Evolutionary conservation across 2,888 invertebrate genomes (phyloP), one percentile per base, ranked within the genome.

Genomic region (Deilephila porcellus): DNA sequence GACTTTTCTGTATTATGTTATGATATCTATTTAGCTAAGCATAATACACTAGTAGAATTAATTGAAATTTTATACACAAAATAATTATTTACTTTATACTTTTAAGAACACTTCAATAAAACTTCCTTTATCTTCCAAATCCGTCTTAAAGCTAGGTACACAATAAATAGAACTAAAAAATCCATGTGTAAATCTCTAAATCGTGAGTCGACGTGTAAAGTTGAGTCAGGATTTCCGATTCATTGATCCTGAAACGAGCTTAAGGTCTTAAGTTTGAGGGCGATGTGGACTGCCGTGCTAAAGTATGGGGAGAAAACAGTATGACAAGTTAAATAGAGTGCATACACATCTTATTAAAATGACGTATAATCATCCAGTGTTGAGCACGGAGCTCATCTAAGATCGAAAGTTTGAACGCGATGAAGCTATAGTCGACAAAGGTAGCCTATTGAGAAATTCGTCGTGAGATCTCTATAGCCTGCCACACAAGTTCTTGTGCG

Each of bases 151-250:
- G 32, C 32, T 32, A 32, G 11, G 25, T 14, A 67, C 20, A 45
- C 17, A 25, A 25, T 4, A 63, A 63, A 63, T 45, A 64, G 20
- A 64, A 64, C 19, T 7, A n/a, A 56, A 14, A 56, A n/a, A 67
- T 14, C 52, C 25, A 25, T 25, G 52, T 25, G 25, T 52, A 25
- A 67, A 67, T 5, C 17, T 67, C 17, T 25, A 52, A 63, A 25
- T 52, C 67, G 17, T 52, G 19, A 37, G 52, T 6, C 6, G 45
- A 60, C 11, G 67, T 45, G 60, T 60, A 19, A 70, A 70, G 56
- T 64, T 37, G 45, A 70, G n/a, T 29, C 53, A 73, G 45, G 67
- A 73, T 73, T 73, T 73, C 73, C 73, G 34, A 45, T 67, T 60
- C 73, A 73, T 56, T 60, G 73, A 7, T 60, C 67, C 29, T 60